Percentiles rank a stretch among this genome's conserved stretches.
These are phyloP conservation scores for Mirza zaza DNA, from an alignment of 2,113 vertebrate genomes.

Conservation along the genomic window DNA sequence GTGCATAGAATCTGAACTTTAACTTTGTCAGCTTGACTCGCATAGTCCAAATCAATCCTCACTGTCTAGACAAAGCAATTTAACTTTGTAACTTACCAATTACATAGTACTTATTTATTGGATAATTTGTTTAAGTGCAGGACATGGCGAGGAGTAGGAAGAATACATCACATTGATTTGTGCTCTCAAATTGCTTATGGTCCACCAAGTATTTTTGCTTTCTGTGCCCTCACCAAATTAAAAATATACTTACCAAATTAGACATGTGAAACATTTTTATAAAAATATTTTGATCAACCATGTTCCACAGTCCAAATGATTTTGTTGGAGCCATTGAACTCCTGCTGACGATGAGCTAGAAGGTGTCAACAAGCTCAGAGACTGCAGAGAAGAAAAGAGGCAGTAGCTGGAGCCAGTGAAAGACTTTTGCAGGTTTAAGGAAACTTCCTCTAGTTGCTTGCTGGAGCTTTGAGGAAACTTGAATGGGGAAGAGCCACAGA, in stretches of 20 bases:
- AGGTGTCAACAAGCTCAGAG: not conserved
- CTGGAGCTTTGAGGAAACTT: not conserved
- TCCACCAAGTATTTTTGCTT: slow-evolving; percentile 28
- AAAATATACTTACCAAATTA: not conserved
- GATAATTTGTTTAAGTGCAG: slow-evolving; percentile 14
- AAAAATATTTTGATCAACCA: not conserved
- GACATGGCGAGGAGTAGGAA: not conserved
- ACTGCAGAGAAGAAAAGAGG: not conserved
- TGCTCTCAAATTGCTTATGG: not conserved
- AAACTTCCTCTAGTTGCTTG: not conserved
- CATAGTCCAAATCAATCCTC: slow-evolving; percentile 45
- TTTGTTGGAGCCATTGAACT: not conserved
- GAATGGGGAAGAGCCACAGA: not conserved
- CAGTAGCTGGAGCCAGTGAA: not conserved
- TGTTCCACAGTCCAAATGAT: not conserved
- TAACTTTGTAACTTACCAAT: slow-evolving; percentile 58
- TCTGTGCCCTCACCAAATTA: not conserved
- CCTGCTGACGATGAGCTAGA: not conserved
- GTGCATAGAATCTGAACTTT: not conserved
- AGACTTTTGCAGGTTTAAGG: not conserved
- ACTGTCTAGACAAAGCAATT: slow-evolving; percentile 63
- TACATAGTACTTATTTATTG: slow-evolving; percentile 40
- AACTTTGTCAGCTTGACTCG: slow-evolving; percentile 24
- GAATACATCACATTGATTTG: slow-evolving; percentile 9
- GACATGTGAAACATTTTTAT: slow-evolving; percentile 24